These are phyloP conservation scores for Sepioteuthis lessoniana DNA, from an alignment of 2,888 invertebrate genomes.

Conservation along the genomic window DNA sequence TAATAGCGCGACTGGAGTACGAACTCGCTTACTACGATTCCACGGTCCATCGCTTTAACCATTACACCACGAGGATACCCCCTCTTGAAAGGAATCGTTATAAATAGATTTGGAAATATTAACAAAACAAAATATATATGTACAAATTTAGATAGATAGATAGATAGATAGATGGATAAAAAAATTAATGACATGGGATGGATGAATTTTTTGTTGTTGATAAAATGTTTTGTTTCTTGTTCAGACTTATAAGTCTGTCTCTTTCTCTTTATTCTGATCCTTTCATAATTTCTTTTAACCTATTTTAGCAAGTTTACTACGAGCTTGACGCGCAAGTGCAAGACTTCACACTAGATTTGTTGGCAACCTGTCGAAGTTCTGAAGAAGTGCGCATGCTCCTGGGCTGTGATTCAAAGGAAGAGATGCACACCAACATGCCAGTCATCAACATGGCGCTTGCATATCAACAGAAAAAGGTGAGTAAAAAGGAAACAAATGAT, in stretches of 20 bases:
- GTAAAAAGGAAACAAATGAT: background rate
- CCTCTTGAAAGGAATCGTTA: too few species aligned
- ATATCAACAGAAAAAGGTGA: slow-evolving; percentile 62
- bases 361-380: slow-evolving; percentile 70
- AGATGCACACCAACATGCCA: slow-evolving; percentile 54
- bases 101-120: too few species aligned
- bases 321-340: slow-evolving; percentile 68
- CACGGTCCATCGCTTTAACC: too few species aligned
- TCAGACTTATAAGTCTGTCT: too few species aligned
- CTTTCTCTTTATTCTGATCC: too few species aligned
- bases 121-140: too few species aligned
- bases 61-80: too few species aligned
- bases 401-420: slow-evolving; percentile 55
- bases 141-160: background rate
- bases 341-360: slow-evolving; percentile 67
- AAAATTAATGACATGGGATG: background rate
- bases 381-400: slow-evolving; percentile 69
- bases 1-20: too few species aligned
- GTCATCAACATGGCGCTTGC: slow-evolving; percentile 58
- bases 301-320: slow-evolving; percentile 65
- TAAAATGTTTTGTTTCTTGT: too few species aligned
- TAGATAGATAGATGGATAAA: background rate
- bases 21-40: too few species aligned
- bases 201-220: too few species aligned
- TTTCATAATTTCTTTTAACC: background rate